A percentile compares a stretch with the other conserved stretches of the same genome.
These are phyloP conservation scores for Muraenolepis orangiensis DNA, from an alignment of 2,797 vertebrate genomes.

Conservation along the genomic window DNA sequence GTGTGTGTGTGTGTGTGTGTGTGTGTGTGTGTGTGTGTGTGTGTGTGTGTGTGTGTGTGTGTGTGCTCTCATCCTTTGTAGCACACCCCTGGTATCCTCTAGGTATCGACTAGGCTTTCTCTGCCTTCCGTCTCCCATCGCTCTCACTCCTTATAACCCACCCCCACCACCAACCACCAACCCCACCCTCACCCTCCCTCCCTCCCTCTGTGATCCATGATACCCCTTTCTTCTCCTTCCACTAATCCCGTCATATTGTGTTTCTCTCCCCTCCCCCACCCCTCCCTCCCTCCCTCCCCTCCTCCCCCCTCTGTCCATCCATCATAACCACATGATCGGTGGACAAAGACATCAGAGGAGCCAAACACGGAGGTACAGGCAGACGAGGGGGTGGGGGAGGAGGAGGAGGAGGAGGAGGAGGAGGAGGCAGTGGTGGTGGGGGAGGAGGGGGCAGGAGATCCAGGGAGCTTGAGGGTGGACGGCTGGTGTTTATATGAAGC, in stretches of 20 bases:
- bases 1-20: too few species aligned
- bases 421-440: not conserved
- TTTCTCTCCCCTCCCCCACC: conserved; percentile 45
- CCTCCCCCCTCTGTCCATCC: conserved; percentile 41
- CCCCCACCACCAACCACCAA: not conserved
- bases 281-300: not conserved
- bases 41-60: too few species aligned
- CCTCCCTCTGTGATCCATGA: conserved; percentile 30
- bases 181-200: conserved; percentile 9
- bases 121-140: not conserved
- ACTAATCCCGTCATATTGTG: conserved; percentile 51
- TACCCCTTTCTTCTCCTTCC: conserved; percentile 40
- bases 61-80: too few species aligned
- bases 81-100: too few species aligned
- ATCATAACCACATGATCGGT: conserved; percentile 44
- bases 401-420: not conserved
- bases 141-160: conserved; percentile 13
- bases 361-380: conserved; percentile 8
- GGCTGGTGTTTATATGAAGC: conserved; percentile 26
- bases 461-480: not conserved
- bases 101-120: not conserved
- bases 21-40: too few species aligned
- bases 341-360: conserved; percentile 52
- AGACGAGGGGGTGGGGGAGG: not conserved
- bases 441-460: not conserved